Base-by-base conservation (phyloP, 2,113 vertebrate genomes). In the Cebidichthys violaceus region DNA sequence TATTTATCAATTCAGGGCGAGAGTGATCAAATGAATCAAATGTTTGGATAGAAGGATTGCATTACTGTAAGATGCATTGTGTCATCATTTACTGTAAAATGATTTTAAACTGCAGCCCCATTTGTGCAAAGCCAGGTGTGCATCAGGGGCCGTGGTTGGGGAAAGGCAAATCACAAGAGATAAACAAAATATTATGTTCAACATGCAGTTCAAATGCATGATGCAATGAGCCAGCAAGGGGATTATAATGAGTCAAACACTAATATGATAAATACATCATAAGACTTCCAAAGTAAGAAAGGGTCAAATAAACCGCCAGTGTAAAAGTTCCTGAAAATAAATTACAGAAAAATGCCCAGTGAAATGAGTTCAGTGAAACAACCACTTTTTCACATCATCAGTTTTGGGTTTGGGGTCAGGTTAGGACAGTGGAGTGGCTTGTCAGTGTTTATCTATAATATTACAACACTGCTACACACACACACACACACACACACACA, bases 381-480 rank as follows among this genome's bases (percentile, higher is more conserved):
- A 37, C 37, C 18, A 39, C 2, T 47, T 70, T 9, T 35, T 75
- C 6, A 68, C 27, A n/a, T 54, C n/a, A 47, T 65, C 37, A 62
- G 2, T 45, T 41, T 33, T 0, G 14, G 41, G 24, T 59, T 54
- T 31, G 18, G 45, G 17, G 54, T 29, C 55, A 24, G 24, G 22
- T 55, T 73, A 80, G 41, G 64, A 80, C 82, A 67, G 60, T 60
- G 10, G 20, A 71, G 20, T 18, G 29, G 52, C 59, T 75, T 69
- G 13, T 79, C 54, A 67, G 57, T 82, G 54, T 75, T 82, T 81
- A 71, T 80, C 70, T 77, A 20, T 67, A 75, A 29, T 61, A 47
- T 31, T 54, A 43, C 66, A 81, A 41, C 65, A 62, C 29, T 33
- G 37, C 62, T 62, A 57, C 59, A 69, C 1, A 17, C 27, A 61